A percentile compares a stretch with the other conserved stretches of the same genome.
phyloP scores from a whole-genome alignment of 35 echinoderm and acorn worm genomes.

The Acanthaster planci region DNA sequence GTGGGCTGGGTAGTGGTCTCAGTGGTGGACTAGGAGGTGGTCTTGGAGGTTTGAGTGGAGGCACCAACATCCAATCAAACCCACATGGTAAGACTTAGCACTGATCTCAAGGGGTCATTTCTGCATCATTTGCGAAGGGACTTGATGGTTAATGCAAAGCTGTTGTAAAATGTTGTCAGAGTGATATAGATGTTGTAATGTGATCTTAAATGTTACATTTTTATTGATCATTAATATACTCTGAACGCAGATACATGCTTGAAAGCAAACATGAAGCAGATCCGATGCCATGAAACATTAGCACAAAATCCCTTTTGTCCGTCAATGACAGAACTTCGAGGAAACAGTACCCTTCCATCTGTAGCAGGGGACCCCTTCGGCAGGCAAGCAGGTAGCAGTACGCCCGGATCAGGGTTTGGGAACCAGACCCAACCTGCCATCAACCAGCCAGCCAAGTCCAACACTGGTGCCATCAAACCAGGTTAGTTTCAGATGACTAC shows the following conservation, averaged over 20 bases:
- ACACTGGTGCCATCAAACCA: slow-evolving; percentile 54
- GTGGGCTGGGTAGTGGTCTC: not conserved
- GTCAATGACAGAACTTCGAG: not conserved
- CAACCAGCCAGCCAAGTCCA: slow-evolving; percentile 47
- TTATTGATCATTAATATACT: too few relatives aligned
- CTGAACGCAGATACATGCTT: too few relatives aligned
- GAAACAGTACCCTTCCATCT: not conserved
- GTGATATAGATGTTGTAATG: too few relatives aligned
- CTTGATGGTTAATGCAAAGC: not conserved
- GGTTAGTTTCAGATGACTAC: not conserved
- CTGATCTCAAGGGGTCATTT: not conserved
- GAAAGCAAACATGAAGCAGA: too few relatives aligned
- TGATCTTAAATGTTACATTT: too few relatives aligned
- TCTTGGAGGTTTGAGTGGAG: not conserved
- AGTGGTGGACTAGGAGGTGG: slow-evolving; percentile 8
- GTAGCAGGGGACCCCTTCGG: slow-evolving; percentile 23
- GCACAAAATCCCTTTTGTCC: not conserved
- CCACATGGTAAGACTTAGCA: not conserved
- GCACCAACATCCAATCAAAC: slow-evolving; percentile 3
- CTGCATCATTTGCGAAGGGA: not conserved
- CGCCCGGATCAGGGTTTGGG: slow-evolving; percentile 19
- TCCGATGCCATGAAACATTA: too few relatives aligned
- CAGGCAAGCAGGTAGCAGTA: not conserved
- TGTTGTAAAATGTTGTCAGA: too few relatives aligned
- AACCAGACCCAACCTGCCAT: slow-evolving; percentile 63